These are phyloP conservation scores for Apis dorsata DNA, from an alignment of 1,140 invertebrate species.

Conservation along the genomic window DNA sequence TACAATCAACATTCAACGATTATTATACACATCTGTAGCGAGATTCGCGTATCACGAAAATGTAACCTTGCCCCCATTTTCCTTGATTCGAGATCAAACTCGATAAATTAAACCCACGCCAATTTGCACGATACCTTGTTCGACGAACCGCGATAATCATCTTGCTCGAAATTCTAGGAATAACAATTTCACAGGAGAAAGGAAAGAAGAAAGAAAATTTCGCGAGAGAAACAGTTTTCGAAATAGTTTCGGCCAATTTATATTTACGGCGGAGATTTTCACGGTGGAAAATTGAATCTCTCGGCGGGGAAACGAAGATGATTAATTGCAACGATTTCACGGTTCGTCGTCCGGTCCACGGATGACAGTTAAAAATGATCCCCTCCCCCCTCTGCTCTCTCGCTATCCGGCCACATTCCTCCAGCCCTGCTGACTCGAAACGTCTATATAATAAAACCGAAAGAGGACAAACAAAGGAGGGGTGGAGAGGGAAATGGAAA, in stretches of 20 bases:
- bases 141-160: too few relatives aligned
- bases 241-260: too few relatives aligned
- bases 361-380: conserved; percentile 43
- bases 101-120: neutral
- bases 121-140: too few relatives aligned
- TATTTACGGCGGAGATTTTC: too few relatives aligned
- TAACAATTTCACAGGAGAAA: too few relatives aligned
- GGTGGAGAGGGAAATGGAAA: neutral
- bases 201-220: too few relatives aligned
- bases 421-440: neutral
- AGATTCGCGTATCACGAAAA: neutral
- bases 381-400: too few relatives aligned
- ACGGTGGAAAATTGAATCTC: conserved; percentile 25
- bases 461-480: too few relatives aligned
- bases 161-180: too few relatives aligned
- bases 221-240: too few relatives aligned
- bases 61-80: neutral
- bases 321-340: conserved; percentile 49
- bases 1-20: neutral
- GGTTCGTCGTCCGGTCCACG: neutral
- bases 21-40: neutral
- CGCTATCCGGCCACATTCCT: neutral
- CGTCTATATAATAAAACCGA: too few relatives aligned
- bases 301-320: neutral
- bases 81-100: too few relatives aligned